Percentiles rank a stretch among this genome's conserved stretches.
These are phyloP conservation scores for Myotis vivesi DNA, from an alignment of 2,797 vertebrate species.

Conservation along the genomic window DNA sequence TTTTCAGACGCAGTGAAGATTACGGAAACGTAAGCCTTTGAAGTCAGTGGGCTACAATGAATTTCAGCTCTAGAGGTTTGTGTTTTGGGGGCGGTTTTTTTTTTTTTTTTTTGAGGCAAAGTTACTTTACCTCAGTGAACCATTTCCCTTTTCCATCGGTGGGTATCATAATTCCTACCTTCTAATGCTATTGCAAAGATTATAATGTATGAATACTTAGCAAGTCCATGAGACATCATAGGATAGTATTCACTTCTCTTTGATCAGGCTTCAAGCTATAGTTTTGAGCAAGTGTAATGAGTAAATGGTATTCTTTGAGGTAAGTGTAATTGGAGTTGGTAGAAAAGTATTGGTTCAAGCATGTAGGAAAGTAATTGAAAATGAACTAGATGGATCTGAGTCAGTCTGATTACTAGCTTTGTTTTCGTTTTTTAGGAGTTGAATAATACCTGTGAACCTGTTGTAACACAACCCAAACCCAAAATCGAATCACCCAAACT, in stretches of 20 bases:
- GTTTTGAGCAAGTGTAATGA: not conserved
- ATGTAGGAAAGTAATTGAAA: not conserved
- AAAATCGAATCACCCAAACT: constrained; percentile 88
- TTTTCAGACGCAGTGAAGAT: not conserved
- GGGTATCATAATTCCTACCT: not conserved
- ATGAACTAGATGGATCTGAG: not conserved
- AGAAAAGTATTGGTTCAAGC: not conserved
- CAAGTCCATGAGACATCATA: not conserved
- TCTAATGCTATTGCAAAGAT: not conserved
- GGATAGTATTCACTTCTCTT: not conserved
- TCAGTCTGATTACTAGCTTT: not conserved
- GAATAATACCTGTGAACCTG: constrained; percentile 83
- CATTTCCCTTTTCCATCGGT: not conserved
- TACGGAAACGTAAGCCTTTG: not conserved
- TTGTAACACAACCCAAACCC: constrained; percentile 88
- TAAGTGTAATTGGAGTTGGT: not conserved
- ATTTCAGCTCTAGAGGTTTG: not conserved
- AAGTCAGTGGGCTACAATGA: not conserved
- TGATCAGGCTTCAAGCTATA: not conserved
- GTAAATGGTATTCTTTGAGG: not conserved
- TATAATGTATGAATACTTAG: not conserved
- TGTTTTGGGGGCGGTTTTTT: not conserved
- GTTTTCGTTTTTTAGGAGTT: constrained; percentile 81
- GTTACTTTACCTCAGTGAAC: not conserved
- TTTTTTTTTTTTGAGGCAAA: not conserved